These are phyloP conservation scores for Lochmaea capreae DNA, from an alignment of 2,888 invertebrate species.

Conservation along the genomic window DNA sequence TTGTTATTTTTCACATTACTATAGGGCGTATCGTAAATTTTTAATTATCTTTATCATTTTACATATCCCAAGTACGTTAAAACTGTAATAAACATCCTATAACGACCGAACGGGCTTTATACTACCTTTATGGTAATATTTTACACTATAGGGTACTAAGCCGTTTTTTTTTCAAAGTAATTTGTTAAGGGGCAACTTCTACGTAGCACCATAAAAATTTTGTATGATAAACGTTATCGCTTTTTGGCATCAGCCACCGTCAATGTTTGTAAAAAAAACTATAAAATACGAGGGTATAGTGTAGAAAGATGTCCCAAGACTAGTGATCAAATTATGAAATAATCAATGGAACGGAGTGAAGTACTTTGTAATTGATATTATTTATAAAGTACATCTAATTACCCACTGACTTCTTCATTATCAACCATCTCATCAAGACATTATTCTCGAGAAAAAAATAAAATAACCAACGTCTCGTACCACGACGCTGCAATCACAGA, in stretches of 20 bases:
- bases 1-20: not conserved
- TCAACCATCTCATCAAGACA: not conserved
- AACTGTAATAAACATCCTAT: not conserved
- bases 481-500: slow-evolving; percentile 7
- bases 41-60: not conserved
- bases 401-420: not conserved
- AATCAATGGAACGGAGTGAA: too few species aligned
- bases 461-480: not conserved
- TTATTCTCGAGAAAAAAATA: not conserved
- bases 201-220: slow-evolving; percentile 11
- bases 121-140: slow-evolving; percentile 16
- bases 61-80: slow-evolving; percentile 2
- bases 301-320: not conserved
- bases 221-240: slow-evolving; percentile 21
- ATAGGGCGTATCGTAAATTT: not conserved
- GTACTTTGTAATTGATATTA: too few species aligned
- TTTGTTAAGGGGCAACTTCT: slow-evolving; percentile 16
- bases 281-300: not conserved
- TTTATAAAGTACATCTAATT: too few species aligned
- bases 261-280: slow-evolving; percentile 19
- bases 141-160: slow-evolving; percentile 16
- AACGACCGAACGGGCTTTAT: slow-evolving; percentile 6
- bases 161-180: slow-evolving; percentile 23
- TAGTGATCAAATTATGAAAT: too few species aligned
- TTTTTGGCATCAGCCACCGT: slow-evolving; percentile 4